A percentile compares a stretch with the other conserved stretches of the same genome.
phyloP scores from a whole-genome alignment of 1,140 invertebrate genomes.

The Thaumatotibia leucotreta region DNA sequence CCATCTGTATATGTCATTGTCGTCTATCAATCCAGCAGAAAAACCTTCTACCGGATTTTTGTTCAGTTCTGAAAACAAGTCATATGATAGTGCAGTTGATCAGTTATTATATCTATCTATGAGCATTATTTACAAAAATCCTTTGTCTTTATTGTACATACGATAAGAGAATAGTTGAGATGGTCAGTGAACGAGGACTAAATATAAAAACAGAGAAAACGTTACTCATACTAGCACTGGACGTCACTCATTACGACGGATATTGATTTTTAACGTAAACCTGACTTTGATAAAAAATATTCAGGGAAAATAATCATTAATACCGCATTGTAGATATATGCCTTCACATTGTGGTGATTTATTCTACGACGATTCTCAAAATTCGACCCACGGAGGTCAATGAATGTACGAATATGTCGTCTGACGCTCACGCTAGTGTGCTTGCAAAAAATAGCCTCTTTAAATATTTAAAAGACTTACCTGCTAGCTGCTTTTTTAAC shows the following conservation, averaged over 20 bases:
- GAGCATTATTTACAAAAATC: neutral
- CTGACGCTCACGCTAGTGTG: conserved; percentile 43
- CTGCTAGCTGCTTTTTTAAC: conserved; percentile 96
- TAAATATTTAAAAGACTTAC: conserved; percentile 76
- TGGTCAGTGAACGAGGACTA: conserved; percentile 44
- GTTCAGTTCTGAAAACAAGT: conserved; percentile 91
- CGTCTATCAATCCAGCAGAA: conserved; percentile 99
- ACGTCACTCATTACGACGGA: conserved; percentile 49
- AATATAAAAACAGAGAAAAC: conserved; percentile 34
- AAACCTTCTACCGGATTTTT: conserved; percentile 99
- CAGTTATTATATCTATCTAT: neutral
- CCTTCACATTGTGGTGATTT: neutral
- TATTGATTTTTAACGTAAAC: conserved; percentile 61
- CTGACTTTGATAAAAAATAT: neutral
- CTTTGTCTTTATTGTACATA: conserved; percentile 3
- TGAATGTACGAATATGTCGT: conserved; percentile 58
- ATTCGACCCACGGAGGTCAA: conserved; percentile 67
- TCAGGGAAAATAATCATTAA: neutral
- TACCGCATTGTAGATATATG: neutral
- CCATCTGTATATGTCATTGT: conserved; percentile 99
- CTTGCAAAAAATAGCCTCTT: conserved; percentile 37
- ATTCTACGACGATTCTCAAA: conserved; percentile 46
- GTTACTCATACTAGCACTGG: conserved; percentile 40
- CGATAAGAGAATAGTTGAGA: neutral
- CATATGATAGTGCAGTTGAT: neutral